A percentile compares a stretch with the other conserved stretches of the same genome.
phyloP scores from a whole-genome alignment of 2,888 invertebrate species.

The Elysia crispata region DNA sequence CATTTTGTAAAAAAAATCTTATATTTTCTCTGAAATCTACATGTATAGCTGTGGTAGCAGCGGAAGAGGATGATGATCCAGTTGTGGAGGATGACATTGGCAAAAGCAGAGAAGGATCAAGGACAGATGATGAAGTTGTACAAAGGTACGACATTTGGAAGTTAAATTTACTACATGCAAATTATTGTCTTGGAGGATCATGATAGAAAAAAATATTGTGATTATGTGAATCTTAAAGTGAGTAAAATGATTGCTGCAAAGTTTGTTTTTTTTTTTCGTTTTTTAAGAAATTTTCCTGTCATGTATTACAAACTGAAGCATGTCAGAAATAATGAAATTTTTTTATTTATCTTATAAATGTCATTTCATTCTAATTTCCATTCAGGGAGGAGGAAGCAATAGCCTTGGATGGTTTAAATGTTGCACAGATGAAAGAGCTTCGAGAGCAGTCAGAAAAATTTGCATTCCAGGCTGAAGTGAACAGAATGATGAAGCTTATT shows the following conservation, averaged over 20 bases:
- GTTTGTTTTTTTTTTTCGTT: too few relatives aligned
- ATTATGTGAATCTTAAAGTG: too few relatives aligned
- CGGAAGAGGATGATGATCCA: conserved; percentile 62
- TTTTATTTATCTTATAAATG: neutral
- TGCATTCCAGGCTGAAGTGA: conserved; percentile 97
- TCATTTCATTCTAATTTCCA: conserved; percentile 21
- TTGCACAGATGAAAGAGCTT: conserved; percentile 94
- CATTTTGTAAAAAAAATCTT: neutral
- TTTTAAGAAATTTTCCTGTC: too few relatives aligned
- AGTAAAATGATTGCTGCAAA: too few relatives aligned
- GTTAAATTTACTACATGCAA: too few relatives aligned
- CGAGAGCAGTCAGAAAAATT: conserved; percentile 86
- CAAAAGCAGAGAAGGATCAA: conserved; percentile 90
- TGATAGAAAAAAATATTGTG: too few relatives aligned
- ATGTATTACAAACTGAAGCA: too few relatives aligned
- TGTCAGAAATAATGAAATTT: too few relatives aligned
- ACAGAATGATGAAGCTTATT: conserved; percentile 99
- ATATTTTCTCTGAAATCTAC: neutral
- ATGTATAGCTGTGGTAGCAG: conserved; percentile 48
- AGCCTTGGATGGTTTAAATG: conserved; percentile 94
- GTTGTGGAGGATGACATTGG: conserved; percentile 86
- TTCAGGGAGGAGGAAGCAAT: conserved; percentile 96
- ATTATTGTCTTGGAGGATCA: too few relatives aligned
- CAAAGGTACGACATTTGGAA: conserved; percentile 77
- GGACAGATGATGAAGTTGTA: conserved; percentile 95